phyloP scores from a whole-genome alignment of 1,140 invertebrate genomes.

The Calliopsis andreniformis region DNA sequence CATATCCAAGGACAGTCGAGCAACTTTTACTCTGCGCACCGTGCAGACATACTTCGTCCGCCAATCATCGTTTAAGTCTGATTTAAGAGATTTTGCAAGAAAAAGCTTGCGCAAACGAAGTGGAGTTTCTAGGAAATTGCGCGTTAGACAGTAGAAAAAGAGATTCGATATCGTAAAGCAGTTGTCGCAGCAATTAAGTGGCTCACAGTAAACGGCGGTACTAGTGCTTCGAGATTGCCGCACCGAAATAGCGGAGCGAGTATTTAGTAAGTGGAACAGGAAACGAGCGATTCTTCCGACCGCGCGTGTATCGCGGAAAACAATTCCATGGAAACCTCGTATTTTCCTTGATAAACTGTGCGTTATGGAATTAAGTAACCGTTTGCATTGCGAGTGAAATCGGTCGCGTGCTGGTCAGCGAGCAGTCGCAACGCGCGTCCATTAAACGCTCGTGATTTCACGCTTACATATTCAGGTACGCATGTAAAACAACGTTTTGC shows the following conservation, averaged over 20 bases:
- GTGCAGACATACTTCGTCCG: neutral
- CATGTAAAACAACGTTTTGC: neutral
- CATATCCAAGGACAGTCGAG: conserved; percentile 11
- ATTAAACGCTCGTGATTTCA: conserved; percentile 8
- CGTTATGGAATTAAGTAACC: neutral
- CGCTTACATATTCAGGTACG: neutral
- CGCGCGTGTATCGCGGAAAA: neutral
- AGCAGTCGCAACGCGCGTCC: neutral
- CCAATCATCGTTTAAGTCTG: conserved; percentile 7
- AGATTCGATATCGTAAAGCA: neutral
- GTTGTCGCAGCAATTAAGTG: conserved; percentile 34
- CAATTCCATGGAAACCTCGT: neutral
- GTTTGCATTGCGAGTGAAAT: neutral
- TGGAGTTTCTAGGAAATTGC: neutral
- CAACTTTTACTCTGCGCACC: conserved; percentile 6
- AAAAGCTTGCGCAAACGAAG: neutral
- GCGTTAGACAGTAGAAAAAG: neutral
- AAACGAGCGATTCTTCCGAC: conserved; percentile 33
- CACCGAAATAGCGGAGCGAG: conserved; percentile 6
- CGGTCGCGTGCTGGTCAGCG: neutral
- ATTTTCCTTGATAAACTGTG: neutral
- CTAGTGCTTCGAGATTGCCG: neutral
- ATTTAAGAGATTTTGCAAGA: conserved; percentile 1
- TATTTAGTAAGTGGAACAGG: conserved; percentile 38
- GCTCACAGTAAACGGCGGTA: neutral